Base-by-base conservation (phyloP, 2,113 vertebrate species). In the Chascanopsetta lugubris region DNA sequence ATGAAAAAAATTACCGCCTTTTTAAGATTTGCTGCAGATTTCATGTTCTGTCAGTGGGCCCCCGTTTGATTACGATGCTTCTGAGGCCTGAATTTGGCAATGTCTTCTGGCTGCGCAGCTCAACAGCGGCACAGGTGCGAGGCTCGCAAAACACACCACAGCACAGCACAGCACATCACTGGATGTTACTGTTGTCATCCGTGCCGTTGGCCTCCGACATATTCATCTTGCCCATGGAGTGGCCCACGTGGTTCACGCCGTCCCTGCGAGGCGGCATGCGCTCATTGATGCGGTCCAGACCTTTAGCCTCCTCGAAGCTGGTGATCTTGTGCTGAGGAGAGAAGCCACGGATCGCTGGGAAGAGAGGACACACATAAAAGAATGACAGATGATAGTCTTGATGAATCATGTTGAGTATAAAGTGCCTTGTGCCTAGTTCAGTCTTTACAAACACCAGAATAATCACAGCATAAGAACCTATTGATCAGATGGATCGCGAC, bases 241-340 rank as follows among this genome's bases (percentile, higher is more conserved):
- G 91, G 62, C 91, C 93, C 70, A 93, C 91, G 1, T 93, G 90
- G 85, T 93, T 93, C 56, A 94, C 91, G n/a, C 90, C 91, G 0
- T 93, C 93, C 75, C 66, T 91, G 77, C 93, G 91, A 9, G 93
- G 93, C 0, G 93, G 93, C 93, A 94, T 94, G 75, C 93, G 90
- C 75, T 94, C 93, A 8, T 94, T 94, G 89, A 94, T 93, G 77
- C 93, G 93, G 80, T 94, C 93, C 30, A 94, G 82, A 29, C 93
- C 93, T 72, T 93, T 94, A 20, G 93, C 93, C 80, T 94, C 93
- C 74, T 68, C 92, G 6, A 94, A 94, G 82, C 93, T 93, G 88
- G 63, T 90, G 87, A 94, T 94, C 90, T 94, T 94, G 80, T 93
- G 93, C 87, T 94, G 93, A 7, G 93, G 92, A 56, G 93, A 93